Evolutionary conservation across 2,113 vertebrate genomes (phyloP), one percentile per base, ranked within the genome.

Genomic region (Alectura lathami): DNA sequence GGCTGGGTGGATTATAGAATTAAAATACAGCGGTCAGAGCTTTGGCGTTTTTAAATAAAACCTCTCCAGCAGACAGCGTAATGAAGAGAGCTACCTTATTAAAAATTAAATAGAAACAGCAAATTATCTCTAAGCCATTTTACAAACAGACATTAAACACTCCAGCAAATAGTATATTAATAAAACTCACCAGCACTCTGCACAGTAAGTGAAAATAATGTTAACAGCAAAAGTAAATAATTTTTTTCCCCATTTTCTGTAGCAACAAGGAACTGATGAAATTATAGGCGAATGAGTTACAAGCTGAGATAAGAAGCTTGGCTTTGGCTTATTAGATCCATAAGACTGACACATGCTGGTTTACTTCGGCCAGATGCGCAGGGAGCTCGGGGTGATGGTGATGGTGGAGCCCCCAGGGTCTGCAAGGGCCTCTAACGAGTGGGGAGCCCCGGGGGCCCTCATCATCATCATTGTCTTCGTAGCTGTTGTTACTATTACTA

Each of bases 31-130:
- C 6, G n/a, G 73, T 63, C 88, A 53, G 60, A 47, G 54, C 38
- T 42, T 36, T 1, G 1, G 17, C 23, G 9, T 78, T 83, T 62
- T 68, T n/a, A 36, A 69, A 83, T 40, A 40, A 87, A 83, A 32
- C 27, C 54, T 83, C 60, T n/a, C 38, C 63, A 88, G 36, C 79
- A 83, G 77, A 54, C 93, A 82, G 88, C 13, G 34, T 62, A 85
- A 90, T 84, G 69, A 95, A 91, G 66, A 88, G 68, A 86, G 88
- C 72, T 63, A 59, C 56, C 81, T 96, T 88, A 94, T 95, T 96
- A 96, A 96, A 96, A 96, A 96, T 87, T 93, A 94, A 95, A 94
- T 81, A 84, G 86, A 81, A 92, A 59, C 78, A 53, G 94, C 91
- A 67, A 94, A 87, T 94, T 63, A 64, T 38, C 79, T 67, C 42